Evolutionary conservation across 2,888 invertebrate species (phyloP), one percentile per base, ranked within the genome.

Genomic region (Automeris io): DNA sequence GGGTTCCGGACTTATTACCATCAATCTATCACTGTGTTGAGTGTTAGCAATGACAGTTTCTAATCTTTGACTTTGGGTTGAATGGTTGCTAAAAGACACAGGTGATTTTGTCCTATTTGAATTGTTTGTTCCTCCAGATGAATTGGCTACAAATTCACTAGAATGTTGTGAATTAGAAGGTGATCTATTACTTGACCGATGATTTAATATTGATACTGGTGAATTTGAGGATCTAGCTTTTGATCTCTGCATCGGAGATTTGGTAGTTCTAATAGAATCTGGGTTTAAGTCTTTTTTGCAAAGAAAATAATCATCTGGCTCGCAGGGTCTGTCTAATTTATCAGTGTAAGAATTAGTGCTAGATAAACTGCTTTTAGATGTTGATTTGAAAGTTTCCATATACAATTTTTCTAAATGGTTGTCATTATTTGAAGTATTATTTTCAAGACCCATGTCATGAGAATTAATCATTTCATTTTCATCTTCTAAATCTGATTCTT

Each of bases 391-490:
- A 39, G 75, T 69, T 43, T 82, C 76, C 47, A 66, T 61, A 38
- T 85, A 83, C 16, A 82, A 61, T 53, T 73, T 76, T 57, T 85
- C 82, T 49, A 85, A 67, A 53, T 74, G 64, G 49, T 82, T 81
- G 7, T 75, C 71, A 34, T 61, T 57, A 40, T 72, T 71, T 54
- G 54, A 57, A 21, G 67, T 61, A 43, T 55, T 59, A 35, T 54
- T 49, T 13, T 51, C 37, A 35, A 59, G 62, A 42, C 60, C 57
- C 41, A 50, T 45, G 16, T 64, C 51, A 42, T 60, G 49, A 40
- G 53, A 55, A 45, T 51, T 43, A 8, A 41, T 22, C 31, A 45
- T 45, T 16, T 61, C 61, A 46, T 56, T 49, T 2, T 54, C 46
- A 24, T 38, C 29, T 31, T 36, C 39, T 5, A 41, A 31, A 32